phyloP scores from a whole-genome alignment of 2,113 vertebrate species.

The Ahaetulla prasina region DNA sequence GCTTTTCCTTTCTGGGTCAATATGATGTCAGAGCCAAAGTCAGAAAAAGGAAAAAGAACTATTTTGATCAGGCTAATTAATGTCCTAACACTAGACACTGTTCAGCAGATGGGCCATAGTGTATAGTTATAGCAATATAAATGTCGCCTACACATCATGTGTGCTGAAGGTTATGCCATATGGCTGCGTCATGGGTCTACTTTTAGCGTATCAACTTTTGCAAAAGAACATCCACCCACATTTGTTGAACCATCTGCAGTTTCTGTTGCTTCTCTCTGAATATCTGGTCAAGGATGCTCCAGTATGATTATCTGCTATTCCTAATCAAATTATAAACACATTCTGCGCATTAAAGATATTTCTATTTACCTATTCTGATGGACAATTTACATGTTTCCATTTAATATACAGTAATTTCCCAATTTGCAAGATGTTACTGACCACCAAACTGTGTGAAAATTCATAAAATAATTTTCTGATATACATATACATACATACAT shows the following conservation, averaged over 20 bases:
- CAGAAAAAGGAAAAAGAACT: background rate
- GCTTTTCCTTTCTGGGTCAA: background rate
- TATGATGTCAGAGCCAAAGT: background rate
- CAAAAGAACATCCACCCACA: background rate
- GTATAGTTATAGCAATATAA: background rate
- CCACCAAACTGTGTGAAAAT: background rate
- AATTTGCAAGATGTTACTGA: background rate
- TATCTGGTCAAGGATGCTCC: background rate
- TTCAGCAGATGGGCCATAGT: background rate
- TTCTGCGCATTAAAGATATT: background rate
- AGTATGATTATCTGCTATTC: background rate
- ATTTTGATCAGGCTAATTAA: background rate
- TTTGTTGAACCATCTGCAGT: background rate
- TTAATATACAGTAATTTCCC: background rate
- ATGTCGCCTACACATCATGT: background rate
- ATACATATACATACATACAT: too few species aligned
- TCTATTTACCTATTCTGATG: background rate
- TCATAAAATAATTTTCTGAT: background rate
- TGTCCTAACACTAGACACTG: background rate
- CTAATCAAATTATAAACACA: background rate
- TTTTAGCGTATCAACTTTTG: background rate
- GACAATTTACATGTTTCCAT: background rate
- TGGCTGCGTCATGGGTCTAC: background rate
- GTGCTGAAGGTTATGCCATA: slow-evolving; percentile 1
- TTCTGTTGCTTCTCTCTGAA: background rate